Evolutionary conservation across 2,888 invertebrate genomes (phyloP).

Genomic region (Xestia ashworthii): DNA sequence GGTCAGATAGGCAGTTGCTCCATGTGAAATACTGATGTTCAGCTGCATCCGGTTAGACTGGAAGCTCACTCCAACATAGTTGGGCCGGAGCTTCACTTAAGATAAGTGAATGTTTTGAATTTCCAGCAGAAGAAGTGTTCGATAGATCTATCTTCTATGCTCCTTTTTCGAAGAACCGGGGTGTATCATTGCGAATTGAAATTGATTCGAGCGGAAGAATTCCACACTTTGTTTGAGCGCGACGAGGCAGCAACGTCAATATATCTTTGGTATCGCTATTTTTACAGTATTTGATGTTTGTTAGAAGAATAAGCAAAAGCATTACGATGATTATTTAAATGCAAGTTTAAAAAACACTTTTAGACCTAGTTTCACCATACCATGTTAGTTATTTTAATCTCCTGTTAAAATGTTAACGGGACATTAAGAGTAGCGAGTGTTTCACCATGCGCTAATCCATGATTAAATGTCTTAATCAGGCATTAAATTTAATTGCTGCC

Average conservation of each 20-base stretch:
- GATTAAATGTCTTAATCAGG: too few species aligned
- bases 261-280: slow-evolving; percentile 9
- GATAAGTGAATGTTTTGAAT: not conserved
- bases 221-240: not conserved
- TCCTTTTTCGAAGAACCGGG: not conserved
- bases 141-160: not conserved
- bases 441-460: too few species aligned
- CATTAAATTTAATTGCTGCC: too few species aligned
- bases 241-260: slow-evolving; percentile 1
- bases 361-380: too few species aligned
- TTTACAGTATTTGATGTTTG: not conserved
- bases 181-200: not conserved
- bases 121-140: not conserved
- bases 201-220: slow-evolving; percentile 24
- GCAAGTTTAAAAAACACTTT: not conserved
- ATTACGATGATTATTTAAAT: not conserved
- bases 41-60: too few species aligned
- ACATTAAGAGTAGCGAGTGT: too few species aligned
- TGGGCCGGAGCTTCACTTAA: not conserved
- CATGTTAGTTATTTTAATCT: too few species aligned
- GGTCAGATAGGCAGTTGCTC: too few species aligned
- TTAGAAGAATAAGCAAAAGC: not conserved
- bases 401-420: too few species aligned
- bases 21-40: too few species aligned
- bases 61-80: too few species aligned